Conservation (phyloP, 2,888 invertebrate species). For the Petrolisthes manimaculis region DNA sequence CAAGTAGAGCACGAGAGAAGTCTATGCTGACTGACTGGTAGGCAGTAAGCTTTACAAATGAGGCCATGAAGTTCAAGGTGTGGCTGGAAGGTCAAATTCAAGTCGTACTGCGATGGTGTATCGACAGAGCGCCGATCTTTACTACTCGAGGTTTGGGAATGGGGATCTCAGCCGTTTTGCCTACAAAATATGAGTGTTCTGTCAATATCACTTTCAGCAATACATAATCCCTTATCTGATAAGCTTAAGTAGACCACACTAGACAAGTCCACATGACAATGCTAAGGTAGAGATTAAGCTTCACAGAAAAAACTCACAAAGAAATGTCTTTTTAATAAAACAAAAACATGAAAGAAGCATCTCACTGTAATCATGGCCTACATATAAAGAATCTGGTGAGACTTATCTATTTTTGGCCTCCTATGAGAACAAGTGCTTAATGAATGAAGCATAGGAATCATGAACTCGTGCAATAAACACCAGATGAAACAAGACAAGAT, state of each 20-base stretch:
- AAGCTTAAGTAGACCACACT: slow-evolving; percentile 55
- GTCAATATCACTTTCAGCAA: slow-evolving; percentile 57
- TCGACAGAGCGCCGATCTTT: slow-evolving; percentile 61
- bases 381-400: slow-evolving; percentile 41
- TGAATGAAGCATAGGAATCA: slow-evolving; percentile 54
- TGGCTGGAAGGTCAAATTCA: slow-evolving; percentile 64
- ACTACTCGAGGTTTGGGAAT: slow-evolving; percentile 64
- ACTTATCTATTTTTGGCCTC: slow-evolving; percentile 41
- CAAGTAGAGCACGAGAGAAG: slow-evolving; percentile 62
- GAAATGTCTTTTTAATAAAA: slow-evolving; percentile 31
- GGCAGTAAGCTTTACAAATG: slow-evolving; percentile 64
- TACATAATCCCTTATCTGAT: slow-evolving; percentile 50
- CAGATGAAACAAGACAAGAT: slow-evolving; percentile 29
- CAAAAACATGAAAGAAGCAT: slow-evolving; percentile 33
- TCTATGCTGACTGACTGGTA: slow-evolving; percentile 64
- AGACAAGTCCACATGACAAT: slow-evolving; percentile 57
- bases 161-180: slow-evolving; percentile 65
- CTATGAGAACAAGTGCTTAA: slow-evolving; percentile 44
- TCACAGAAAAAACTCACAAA: slow-evolving; percentile 51
- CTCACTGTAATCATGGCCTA: slow-evolving; percentile 42
- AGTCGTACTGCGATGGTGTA: slow-evolving; percentile 60
- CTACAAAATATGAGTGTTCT: slow-evolving; percentile 66
- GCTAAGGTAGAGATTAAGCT: slow-evolving; percentile 57
- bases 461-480: slow-evolving; percentile 50
- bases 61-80: slow-evolving; percentile 64